phyloP scores from a whole-genome alignment of 1,140 invertebrate genomes.

The Drosophila azteca region DNA sequence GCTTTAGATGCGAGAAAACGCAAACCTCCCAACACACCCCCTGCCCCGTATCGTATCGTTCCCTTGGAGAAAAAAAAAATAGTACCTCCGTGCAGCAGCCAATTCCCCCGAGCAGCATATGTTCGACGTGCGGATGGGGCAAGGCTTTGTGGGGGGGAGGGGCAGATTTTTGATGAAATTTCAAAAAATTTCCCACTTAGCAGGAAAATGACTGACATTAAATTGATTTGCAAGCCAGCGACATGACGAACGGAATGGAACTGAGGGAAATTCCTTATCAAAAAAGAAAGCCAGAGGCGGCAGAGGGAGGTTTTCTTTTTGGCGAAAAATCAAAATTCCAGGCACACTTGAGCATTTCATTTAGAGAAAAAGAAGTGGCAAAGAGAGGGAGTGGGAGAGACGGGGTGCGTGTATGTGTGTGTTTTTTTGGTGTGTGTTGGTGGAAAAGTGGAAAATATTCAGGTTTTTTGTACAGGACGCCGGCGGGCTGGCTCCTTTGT shows the following conservation, averaged over 20 bases:
- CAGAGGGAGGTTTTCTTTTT: conserved; percentile 28
- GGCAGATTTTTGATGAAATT: conserved; percentile 83
- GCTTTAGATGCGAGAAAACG: conserved; percentile 69
- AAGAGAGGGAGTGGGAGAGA: conserved; percentile 7
- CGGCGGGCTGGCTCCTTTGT: conserved; percentile 12
- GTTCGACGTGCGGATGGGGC: conserved; percentile 35
- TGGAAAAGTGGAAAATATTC: conserved; percentile 65
- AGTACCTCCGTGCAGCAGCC: conserved; percentile 58
- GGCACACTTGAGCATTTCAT: conserved; percentile 83
- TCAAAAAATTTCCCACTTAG: conserved; percentile 82
- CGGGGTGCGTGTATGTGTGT: neutral
- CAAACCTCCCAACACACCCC: no score
- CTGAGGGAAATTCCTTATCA: conserved; percentile 28
- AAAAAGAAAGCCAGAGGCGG: conserved; percentile 2
- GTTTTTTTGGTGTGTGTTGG: neutral
- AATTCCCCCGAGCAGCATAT: conserved; percentile 80
- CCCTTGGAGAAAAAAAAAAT: conserved; percentile 19
- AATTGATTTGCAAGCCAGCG: conserved; percentile 83
- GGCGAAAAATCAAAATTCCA: conserved; percentile 82
- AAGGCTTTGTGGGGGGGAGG: conserved; percentile 13
- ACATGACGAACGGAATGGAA: conserved; percentile 77
- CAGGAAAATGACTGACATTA: conserved; percentile 82
- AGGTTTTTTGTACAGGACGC: conserved; percentile 36
- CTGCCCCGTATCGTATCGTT: neutral
- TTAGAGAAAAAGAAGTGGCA: conserved; percentile 60